phyloP scores from a whole-genome alignment of 2,113 vertebrate genomes.

The Irena cyanogastra region DNA sequence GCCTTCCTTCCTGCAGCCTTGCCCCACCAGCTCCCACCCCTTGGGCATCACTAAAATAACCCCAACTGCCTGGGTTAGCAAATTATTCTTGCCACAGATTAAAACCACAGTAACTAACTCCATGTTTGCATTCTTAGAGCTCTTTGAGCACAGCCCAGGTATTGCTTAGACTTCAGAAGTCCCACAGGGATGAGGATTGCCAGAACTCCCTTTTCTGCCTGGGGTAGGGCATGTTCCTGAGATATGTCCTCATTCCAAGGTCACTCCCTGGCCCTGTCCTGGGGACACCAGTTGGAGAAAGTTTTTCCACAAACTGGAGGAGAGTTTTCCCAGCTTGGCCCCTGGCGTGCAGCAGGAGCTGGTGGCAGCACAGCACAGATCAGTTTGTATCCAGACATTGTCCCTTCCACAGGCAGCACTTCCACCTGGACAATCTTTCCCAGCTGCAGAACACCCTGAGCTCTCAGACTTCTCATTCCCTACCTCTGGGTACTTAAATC shows the following conservation, averaged over 20 bases:
- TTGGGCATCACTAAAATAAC: background rate
- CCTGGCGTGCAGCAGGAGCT: background rate
- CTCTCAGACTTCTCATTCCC: background rate
- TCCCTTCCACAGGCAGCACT: background rate
- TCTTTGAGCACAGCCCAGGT: background rate
- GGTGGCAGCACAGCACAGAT: background rate
- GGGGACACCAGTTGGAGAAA: background rate
- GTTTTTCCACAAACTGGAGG: background rate
- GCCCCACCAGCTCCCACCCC: background rate
- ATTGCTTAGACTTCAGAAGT: background rate
- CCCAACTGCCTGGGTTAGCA: background rate
- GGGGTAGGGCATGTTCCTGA: background rate
- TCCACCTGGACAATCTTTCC: background rate
- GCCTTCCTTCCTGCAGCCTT: background rate
- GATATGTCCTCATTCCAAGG: background rate
- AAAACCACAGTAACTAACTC: background rate
- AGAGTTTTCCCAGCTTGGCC: background rate
- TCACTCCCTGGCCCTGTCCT: background rate
- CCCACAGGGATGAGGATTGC: background rate
- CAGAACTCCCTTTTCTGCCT: background rate
- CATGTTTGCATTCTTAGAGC: background rate
- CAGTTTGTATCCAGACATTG: background rate
- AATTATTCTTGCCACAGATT: background rate
- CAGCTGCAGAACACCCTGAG: background rate
- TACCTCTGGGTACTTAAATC: background rate